A percentile compares a stretch with the other conserved stretches of the same genome.
These are phyloP conservation scores for Acromyrmex heyeri DNA, from an alignment of 1,140 invertebrate species.

Conservation along the genomic window DNA sequence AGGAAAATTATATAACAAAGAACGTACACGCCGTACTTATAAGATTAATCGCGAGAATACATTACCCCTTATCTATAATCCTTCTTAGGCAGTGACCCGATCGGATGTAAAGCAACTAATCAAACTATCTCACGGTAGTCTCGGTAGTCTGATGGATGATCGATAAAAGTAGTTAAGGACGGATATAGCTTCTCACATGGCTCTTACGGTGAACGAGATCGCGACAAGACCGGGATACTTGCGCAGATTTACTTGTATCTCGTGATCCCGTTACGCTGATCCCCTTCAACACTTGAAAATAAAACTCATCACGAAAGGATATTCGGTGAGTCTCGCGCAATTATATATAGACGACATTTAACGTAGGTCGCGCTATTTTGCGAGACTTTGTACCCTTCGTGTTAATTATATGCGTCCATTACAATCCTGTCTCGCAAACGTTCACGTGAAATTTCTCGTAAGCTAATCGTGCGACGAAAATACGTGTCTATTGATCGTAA, in stretches of 20 bases:
- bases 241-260: slow-evolving; percentile 45
- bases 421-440: slow-evolving; percentile 5
- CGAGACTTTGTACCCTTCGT: background rate
- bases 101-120: slow-evolving; percentile 30
- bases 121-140: slow-evolving; percentile 49
- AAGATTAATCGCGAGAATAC: background rate
- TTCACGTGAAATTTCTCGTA: slow-evolving; percentile 8
- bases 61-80: slow-evolving; percentile 14
- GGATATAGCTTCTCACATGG: slow-evolving; percentile 26
- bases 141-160: slow-evolving; percentile 50
- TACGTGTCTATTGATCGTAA: slow-evolving; percentile 35
- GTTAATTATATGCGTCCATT: slow-evolving; percentile 1
- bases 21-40: background rate
- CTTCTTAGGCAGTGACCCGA: slow-evolving; percentile 20
- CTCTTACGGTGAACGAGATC: slow-evolving; percentile 19
- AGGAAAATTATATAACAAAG: background rate
- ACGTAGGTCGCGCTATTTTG: background rate
- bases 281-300: slow-evolving; percentile 30
- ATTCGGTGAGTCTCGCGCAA: background rate
- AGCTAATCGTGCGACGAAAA: slow-evolving; percentile 21
- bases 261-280: slow-evolving; percentile 36
- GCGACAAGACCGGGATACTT: slow-evolving; percentile 38
- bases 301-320: slow-evolving; percentile 15
- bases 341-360: background rate
- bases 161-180: slow-evolving; percentile 55